These are phyloP conservation scores for Dilophus febrilis DNA, from an alignment of 2,888 invertebrate species.

Conservation along the genomic window DNA sequence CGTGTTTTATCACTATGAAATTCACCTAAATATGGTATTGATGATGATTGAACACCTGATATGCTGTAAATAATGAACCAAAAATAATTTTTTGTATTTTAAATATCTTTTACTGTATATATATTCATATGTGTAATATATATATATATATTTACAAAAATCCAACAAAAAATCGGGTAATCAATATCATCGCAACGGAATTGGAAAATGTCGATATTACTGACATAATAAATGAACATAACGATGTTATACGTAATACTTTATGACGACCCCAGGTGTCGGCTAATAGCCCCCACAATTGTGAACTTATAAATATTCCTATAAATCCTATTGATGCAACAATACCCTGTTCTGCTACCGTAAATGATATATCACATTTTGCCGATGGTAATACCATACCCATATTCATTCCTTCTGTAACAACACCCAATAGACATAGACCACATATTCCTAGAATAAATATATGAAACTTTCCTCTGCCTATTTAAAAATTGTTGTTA, in stretches of 20 bases:
- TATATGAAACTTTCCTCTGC: slow-evolving; percentile 44
- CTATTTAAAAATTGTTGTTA: slow-evolving; percentile 13
- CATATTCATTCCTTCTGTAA: slow-evolving; percentile 47
- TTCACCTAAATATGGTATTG: slow-evolving; percentile 41
- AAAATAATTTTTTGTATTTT: too few relatives aligned
- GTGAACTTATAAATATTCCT: slow-evolving; percentile 54
- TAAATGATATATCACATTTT: slow-evolving; percentile 47
- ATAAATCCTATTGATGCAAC: slow-evolving; percentile 47
- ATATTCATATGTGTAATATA: not conserved
- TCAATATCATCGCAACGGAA: slow-evolving; percentile 36
- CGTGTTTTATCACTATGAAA: slow-evolving; percentile 35
- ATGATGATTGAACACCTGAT: slow-evolving; percentile 33
- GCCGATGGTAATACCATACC: slow-evolving; percentile 48
- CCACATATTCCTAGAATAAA: slow-evolving; percentile 42
- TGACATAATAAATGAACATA: slow-evolving; percentile 35
- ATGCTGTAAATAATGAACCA: slow-evolving; percentile 11
- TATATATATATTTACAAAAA: slow-evolving; percentile 27
- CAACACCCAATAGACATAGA: slow-evolving; percentile 44
- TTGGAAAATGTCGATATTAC: slow-evolving; percentile 41
- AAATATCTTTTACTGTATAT: too few relatives aligned
- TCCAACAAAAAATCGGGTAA: slow-evolving; percentile 46
- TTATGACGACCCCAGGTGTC: slow-evolving; percentile 54
- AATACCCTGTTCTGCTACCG: slow-evolving; percentile 42
- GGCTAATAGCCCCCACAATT: slow-evolving; percentile 63
- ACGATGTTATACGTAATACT: slow-evolving; percentile 35